Percentiles rank a stretch among this genome's conserved stretches.
Evolutionary conservation across 1,140 invertebrate genomes (phyloP).

Genomic region (Probaryconus sp.): DNA sequence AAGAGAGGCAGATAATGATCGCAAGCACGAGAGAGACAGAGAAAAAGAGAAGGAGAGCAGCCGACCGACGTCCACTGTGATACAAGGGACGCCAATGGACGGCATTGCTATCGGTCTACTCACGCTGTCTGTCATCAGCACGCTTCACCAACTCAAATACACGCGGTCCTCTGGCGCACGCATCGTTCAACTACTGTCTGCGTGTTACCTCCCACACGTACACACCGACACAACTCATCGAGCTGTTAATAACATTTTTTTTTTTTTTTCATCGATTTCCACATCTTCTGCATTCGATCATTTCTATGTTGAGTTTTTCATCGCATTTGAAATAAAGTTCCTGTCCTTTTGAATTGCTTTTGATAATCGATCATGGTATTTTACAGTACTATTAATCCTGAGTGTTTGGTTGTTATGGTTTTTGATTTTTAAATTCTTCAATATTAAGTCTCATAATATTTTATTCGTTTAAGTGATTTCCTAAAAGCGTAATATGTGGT

Average conservation of each 20-base stretch:
- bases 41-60: conserved; percentile 51
- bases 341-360: neutral
- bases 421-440: too few species aligned
- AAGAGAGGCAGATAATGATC: conserved; percentile 54
- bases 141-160: conserved; percentile 75
- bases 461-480: too few species aligned
- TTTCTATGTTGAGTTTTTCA: conserved; percentile 2
- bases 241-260: conserved; percentile 21
- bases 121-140: conserved; percentile 75
- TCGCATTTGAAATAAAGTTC: too few species aligned
- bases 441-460: too few species aligned
- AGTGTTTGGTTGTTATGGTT: too few species aligned
- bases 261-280: conserved; percentile 4
- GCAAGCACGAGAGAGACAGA: conserved; percentile 45
- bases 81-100: conserved; percentile 72
- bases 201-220: neutral
- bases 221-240: neutral
- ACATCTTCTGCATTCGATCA: conserved; percentile 1
- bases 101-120: conserved; percentile 73
- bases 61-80: conserved; percentile 68
- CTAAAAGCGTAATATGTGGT: too few species aligned
- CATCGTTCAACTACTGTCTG: conserved; percentile 65
- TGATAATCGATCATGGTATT: too few species aligned
- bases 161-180: conserved; percentile 66
- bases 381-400: too few species aligned